Evolutionary conservation across 37 sponge, comb jelly and placozoan genomes (phyloP), one percentile per base, ranked within the genome.

Genomic region (Dysidea cf. avara): DNA sequence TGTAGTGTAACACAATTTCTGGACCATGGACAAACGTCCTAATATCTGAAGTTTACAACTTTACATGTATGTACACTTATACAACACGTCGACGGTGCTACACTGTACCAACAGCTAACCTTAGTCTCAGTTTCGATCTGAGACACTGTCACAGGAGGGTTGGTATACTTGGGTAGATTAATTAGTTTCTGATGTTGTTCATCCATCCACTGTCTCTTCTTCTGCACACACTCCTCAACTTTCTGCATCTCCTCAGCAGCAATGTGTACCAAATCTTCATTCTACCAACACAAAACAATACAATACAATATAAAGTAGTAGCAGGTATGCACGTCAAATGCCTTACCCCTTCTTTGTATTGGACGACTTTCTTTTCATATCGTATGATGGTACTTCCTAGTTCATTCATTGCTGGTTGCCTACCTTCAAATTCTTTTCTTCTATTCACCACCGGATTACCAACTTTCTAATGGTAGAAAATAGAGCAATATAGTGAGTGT

Each of bases 231-330:
- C 2, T 75, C 83, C 50, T 60, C 55, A 32, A 97, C 95, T 34
- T 85, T 94, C 39, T 85, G 64, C 85, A 94, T 86, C 39, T 97
- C 99, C 25, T 70, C 85, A 46, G 39, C 81, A 16, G 81, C 80
- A 22, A 97, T 39, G 64, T 97, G 99, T 13, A 76, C 81, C 71
- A 91, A 97, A 53, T 46, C 35, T 81, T 94, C 99, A 49, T 83
- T 88, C 96, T 94, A 68, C 22, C 70, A 26, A 24, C 17, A 37
- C 33, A 46, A 62, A 21, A 62, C 4, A 37, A 14, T 2, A 64
- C 21, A 40, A 24, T 5, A 30, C 9, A 2, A 56, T 11, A 18
- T 60, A 60, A n/a, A 74, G 73, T 25, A 64, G 20, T 30, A 30
- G 16, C 12, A 69, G 30, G 61, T 64, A 53, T 24, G 65, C 67